A percentile compares a stretch with the other conserved stretches of the same genome.
These are phyloP conservation scores for Pseudococcus longispinus DNA, from an alignment of 2,888 invertebrate genomes.

Conservation along the genomic window DNA sequence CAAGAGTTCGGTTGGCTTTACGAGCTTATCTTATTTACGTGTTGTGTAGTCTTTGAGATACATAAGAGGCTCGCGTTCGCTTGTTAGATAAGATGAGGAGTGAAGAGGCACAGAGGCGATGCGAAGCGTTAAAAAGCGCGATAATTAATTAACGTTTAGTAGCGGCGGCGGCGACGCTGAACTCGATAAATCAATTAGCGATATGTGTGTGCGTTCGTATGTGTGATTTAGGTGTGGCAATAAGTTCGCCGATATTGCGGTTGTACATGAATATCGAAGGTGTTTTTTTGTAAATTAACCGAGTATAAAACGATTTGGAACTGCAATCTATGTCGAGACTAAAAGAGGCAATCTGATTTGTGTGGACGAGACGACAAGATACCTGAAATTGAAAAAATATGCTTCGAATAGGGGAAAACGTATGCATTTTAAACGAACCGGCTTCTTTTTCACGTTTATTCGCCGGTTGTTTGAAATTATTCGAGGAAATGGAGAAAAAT, in stretches of 20 bases:
- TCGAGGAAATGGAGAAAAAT: background rate
- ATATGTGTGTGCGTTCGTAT: background rate
- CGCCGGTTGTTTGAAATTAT: background rate
- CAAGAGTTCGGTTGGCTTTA: background rate
- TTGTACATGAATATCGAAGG: background rate
- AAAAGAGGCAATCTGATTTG: background rate
- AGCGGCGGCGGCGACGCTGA: background rate
- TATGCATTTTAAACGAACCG: no score
- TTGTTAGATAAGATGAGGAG: background rate
- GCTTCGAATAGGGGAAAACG: no score
- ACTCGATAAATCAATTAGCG: constrained; percentile 25
- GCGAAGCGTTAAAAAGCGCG: background rate
- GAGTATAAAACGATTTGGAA: background rate
- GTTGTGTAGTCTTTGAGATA: background rate
- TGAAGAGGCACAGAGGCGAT: background rate
- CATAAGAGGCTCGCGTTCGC: background rate
- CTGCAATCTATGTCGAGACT: background rate
- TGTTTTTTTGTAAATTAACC: background rate
- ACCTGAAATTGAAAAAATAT: background rate
- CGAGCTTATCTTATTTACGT: constrained; percentile 1
- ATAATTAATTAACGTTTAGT: background rate
- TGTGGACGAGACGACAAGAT: background rate
- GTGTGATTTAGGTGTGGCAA: constrained; percentile 20
- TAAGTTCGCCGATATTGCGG: background rate
- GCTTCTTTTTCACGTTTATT: no score